Evolutionary conservation across 2,888 invertebrate genomes (phyloP).

Genomic region (Lasioglossum malachurum): DNA sequence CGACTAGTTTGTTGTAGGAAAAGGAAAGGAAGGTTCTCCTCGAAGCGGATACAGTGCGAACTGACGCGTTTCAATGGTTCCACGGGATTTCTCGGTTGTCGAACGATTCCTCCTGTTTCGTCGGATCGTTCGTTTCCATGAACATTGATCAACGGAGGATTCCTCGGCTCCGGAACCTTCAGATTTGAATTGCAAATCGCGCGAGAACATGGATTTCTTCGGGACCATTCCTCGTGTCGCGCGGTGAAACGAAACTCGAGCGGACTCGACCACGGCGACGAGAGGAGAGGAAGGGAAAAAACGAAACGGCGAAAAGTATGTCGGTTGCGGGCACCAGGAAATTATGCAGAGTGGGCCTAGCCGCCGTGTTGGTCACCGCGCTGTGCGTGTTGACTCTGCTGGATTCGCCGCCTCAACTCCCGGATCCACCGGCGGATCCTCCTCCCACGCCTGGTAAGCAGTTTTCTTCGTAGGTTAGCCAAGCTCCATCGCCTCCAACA

Average conservation of each 20-base stretch:
- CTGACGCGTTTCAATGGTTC: slow-evolving; percentile 12
- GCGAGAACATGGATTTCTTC: slow-evolving; percentile 39
- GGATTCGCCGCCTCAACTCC: slow-evolving; percentile 81
- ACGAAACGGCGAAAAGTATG: slow-evolving; percentile 43
- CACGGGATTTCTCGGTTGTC: neutral
- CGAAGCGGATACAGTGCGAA: neutral
- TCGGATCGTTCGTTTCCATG: slow-evolving; percentile 11
- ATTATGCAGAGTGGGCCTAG: slow-evolving; percentile 81
- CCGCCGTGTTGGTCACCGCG: slow-evolving; percentile 80
- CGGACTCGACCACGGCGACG: slow-evolving; percentile 18
- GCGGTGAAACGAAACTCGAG: slow-evolving; percentile 48
- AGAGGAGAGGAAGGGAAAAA: neutral
- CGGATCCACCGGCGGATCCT: slow-evolving; percentile 79
- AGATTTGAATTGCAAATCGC: slow-evolving; percentile 55
- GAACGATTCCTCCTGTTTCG: neutral
- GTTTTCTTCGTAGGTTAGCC: slow-evolving; percentile 51
- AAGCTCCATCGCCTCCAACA: slow-evolving; percentile 61
- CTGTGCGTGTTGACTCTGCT: slow-evolving; percentile 81
- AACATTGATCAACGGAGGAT: slow-evolving; percentile 23
- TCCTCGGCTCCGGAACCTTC: slow-evolving; percentile 20
- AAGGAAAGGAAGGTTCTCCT: neutral
- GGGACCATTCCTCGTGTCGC: slow-evolving; percentile 19
- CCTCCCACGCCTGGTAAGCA: slow-evolving; percentile 81
- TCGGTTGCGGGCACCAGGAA: slow-evolving; percentile 75
- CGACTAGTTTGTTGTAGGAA: neutral